Percentiles rank a stretch among this genome's conserved stretches.
Evolutionary conservation across 2,888 invertebrate genomes (phyloP).

Genomic region (Aradus depressus): DNA sequence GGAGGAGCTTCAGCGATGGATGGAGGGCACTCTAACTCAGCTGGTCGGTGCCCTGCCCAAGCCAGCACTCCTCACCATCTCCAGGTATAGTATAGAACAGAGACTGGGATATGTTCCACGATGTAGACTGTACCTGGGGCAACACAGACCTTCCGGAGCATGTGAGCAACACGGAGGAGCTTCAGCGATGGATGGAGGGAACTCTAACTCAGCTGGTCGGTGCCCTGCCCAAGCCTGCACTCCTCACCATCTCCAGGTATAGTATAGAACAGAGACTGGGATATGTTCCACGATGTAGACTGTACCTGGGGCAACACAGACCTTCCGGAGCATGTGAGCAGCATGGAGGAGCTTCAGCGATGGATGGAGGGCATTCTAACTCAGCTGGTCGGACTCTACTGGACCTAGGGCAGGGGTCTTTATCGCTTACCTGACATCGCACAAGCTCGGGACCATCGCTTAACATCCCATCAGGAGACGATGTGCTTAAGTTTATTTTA

Average conservation of each 20-base stretch:
- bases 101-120: conserved; percentile 69
- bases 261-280: conserved; percentile 75
- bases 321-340: conserved; percentile 72
- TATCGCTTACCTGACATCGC: too few species aligned
- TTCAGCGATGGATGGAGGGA: conserved; percentile 47
- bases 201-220: conserved; percentile 49
- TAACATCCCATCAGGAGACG: too few species aligned
- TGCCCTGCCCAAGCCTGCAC: conserved; percentile 48
- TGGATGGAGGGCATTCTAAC: conserved; percentile 49
- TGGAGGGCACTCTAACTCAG: conserved; percentile 46
- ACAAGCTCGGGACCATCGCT: too few species aligned
- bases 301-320: conserved; percentile 79
- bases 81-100: conserved; percentile 75
- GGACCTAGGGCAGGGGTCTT: too few species aligned
- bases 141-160: conserved; percentile 77
- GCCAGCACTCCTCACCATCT: conserved; percentile 65
- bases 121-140: conserved; percentile 81
- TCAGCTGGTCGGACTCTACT: too few species aligned
- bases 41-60: conserved; percentile 50
- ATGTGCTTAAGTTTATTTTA: too few species aligned
- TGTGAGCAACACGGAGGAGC: conserved; percentile 56
- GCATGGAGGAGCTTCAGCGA: conserved; percentile 50
- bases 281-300: conserved; percentile 71
- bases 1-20: conserved; percentile 52
- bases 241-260: conserved; percentile 73